A percentile compares a stretch with the other conserved stretches of the same genome.
phyloP scores from a whole-genome alignment of 1,140 invertebrate species.

The Trichomalopsis sarcophagae region DNA sequence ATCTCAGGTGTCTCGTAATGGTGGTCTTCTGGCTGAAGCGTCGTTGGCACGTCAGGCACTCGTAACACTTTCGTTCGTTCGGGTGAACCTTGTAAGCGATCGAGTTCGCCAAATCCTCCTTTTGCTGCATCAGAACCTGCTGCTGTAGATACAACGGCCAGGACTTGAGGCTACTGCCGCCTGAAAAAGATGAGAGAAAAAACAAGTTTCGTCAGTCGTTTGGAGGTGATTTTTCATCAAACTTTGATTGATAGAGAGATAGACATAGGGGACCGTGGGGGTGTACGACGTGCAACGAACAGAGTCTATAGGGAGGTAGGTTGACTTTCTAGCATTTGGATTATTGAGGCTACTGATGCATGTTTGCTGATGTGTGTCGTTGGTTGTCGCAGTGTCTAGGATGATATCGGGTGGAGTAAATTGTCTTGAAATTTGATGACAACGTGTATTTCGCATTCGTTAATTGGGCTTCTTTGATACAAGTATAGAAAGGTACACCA shows the following conservation, averaged over 20 bases:
- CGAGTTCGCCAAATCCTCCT: background rate
- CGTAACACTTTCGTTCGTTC: slow-evolving; percentile 63
- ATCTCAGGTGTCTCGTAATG: slow-evolving; percentile 65
- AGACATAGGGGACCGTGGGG: background rate
- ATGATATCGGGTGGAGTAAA: no score
- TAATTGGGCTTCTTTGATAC: no score
- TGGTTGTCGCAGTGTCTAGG: background rate
- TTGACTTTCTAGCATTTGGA: background rate
- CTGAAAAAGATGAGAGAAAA: slow-evolving; percentile 43
- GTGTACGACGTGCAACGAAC: slow-evolving; percentile 33
- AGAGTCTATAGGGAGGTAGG: background rate
- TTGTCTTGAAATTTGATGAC: no score
- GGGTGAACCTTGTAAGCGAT: slow-evolving; percentile 58
- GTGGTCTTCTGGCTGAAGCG: slow-evolving; percentile 68
- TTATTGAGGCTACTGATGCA: background rate
- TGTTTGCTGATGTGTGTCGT: background rate
- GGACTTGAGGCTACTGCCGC: background rate
- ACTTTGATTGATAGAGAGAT: background rate
- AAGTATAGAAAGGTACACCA: background rate
- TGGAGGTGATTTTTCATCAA: background rate
- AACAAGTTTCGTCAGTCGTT: slow-evolving; percentile 17
- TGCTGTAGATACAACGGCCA: slow-evolving; percentile 15
- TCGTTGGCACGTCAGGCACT: slow-evolving; percentile 72
- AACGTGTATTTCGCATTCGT: no score
- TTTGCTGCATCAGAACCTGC: background rate